These are phyloP conservation scores for Lagorchestes hirsutus DNA, from an alignment of 2,797 vertebrate genomes.

Conservation along the genomic window DNA sequence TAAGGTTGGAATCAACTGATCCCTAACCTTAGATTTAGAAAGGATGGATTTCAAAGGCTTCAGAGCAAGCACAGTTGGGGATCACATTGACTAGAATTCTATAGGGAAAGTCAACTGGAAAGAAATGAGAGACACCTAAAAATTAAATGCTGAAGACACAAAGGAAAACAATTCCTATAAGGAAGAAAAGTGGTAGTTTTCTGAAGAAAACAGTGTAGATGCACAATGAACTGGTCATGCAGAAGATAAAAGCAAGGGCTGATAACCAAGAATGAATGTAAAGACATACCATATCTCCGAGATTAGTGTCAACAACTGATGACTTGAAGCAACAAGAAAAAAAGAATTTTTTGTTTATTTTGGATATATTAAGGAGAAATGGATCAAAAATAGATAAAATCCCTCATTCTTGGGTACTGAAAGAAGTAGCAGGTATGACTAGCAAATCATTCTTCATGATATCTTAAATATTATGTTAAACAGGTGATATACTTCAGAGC, in stretches of 20 bases:
- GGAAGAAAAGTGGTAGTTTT: background rate
- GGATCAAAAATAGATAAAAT: background rate
- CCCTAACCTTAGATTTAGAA: background rate
- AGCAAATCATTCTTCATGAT: background rate
- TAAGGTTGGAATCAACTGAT: background rate
- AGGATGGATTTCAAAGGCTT: background rate
- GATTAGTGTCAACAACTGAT: background rate
- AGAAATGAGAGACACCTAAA: background rate
- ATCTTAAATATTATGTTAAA: background rate
- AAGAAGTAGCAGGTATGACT: background rate
- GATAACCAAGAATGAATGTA: background rate
- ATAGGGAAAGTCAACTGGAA: background rate
- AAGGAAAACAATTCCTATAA: background rate
- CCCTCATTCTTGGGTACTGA: background rate
- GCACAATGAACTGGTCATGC: no score
- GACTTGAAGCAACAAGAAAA: background rate
- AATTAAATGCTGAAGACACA: background rate
- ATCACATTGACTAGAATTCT: background rate
- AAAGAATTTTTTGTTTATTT: background rate
- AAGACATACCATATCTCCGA: background rate
- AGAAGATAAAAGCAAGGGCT: background rate
- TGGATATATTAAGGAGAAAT: background rate
- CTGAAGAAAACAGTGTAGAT: no score
- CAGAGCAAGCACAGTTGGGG: background rate
- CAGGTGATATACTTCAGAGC: background rate